Evolutionary conservation across 2,888 invertebrate genomes (phyloP).

Genomic region (Amphiduros pacificus): DNA sequence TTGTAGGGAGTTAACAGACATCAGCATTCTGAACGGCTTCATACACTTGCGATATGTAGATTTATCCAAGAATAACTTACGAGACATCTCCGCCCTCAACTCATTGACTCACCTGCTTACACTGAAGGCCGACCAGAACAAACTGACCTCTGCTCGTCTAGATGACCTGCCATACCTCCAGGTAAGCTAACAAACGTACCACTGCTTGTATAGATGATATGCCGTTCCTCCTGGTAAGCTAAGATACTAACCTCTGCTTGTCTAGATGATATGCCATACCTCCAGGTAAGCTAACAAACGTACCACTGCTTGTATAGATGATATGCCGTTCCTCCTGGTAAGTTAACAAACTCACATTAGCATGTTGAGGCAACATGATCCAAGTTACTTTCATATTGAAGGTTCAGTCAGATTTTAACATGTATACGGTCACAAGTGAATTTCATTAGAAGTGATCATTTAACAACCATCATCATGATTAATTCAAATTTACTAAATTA

Average conservation of each 20-base stretch:
- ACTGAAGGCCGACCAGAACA: conserved; percentile 53
- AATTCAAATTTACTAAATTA: too few species aligned
- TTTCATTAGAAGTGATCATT: too few species aligned
- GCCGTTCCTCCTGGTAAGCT: too few species aligned
- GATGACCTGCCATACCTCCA: conserved; percentile 58
- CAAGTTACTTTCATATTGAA: too few species aligned
- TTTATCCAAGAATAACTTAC: conserved; percentile 54
- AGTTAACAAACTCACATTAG: conserved; percentile 51
- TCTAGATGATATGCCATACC: conserved; percentile 54
- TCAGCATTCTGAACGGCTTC: conserved; percentile 49
- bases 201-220: too few species aligned
- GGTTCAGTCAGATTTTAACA: too few species aligned
- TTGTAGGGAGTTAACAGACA: conserved; percentile 55
- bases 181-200: conserved; percentile 6
- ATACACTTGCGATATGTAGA: conserved; percentile 59
- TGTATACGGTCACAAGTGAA: too few species aligned
- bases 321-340: too few species aligned
- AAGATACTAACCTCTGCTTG: conserved; percentile 50
- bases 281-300: conserved; percentile 41
- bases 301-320: too few species aligned
- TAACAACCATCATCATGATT: too few species aligned
- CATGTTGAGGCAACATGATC: conserved; percentile 51
- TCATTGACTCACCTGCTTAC: conserved; percentile 54
- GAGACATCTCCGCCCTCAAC: conserved; percentile 54
- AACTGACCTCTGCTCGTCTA: conserved; percentile 46